Evolutionary conservation across 2,797 vertebrate genomes (phyloP), one percentile per base, ranked within the genome.

Genomic region (Hyperoplus immaculatus): DNA sequence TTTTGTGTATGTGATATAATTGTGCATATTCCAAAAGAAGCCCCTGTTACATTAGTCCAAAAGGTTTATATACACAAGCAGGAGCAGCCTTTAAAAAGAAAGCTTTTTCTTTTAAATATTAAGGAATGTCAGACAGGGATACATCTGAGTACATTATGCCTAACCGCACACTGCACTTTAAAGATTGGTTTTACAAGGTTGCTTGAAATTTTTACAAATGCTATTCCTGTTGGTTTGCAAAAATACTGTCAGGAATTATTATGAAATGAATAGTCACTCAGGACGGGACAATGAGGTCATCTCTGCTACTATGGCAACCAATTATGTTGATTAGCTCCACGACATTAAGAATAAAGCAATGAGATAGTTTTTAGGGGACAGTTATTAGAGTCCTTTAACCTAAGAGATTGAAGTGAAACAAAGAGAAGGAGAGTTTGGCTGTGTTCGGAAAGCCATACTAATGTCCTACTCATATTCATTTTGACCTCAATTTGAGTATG

Each of bases 1-100:
- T 51, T 82, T 60, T 47, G 21, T 36, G 43, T 29, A 29, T 6
- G 9, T 66, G 55, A 76, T 82, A 68, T 54, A 61, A 76, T 60
- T 70, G 45, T 80, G 65, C 74, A 60, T 72, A 78, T 86, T 64
- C 45, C 46, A 64, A 80, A 29, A 88, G 45, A 85, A 54, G 60
- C 69, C 72, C 65, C 46, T 39, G 21, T 63, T 77, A 67, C 51
- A 57, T 66, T 55, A 45, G 14, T 51, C 39, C 55, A 15, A 18
- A 61, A 46, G 29, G 29, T 51, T 11, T 43, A 18, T 43, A 9
- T 29, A 54, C 38, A 55, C 13, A 15, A 6, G 8, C 13, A 3
- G 6, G 5, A 51, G 47, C 29, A 16, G 5, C 38, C 43, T 39
- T 63, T 70, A 2, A 41, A 55, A 39, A 47, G 43, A 60, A 15